phyloP scores from a whole-genome alignment of 2,888 invertebrate genomes.

The Eupithecia inturbata region DNA sequence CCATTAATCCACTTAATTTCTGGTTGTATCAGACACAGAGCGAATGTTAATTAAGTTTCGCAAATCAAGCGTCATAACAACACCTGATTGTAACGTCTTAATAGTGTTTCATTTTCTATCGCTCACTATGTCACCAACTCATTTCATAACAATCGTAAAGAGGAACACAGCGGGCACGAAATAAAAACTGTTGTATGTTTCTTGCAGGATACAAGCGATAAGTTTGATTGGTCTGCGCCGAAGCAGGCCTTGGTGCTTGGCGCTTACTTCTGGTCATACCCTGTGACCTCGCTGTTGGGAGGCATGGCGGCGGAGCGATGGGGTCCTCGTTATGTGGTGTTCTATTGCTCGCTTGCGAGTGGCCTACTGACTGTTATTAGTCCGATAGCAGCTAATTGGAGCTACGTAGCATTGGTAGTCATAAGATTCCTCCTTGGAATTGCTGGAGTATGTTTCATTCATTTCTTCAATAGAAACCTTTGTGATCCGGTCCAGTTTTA shows the following conservation, averaged over 20 bases:
- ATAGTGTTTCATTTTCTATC: not conserved
- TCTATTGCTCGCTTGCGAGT: constrained; percentile 77
- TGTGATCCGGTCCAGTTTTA: not conserved
- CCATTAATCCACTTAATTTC: not conserved
- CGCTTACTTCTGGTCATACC: constrained; percentile 88
- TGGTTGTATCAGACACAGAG: not conserved
- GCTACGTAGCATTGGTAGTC: constrained; percentile 82
- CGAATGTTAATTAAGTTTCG: not conserved
- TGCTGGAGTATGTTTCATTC: constrained; percentile 81
- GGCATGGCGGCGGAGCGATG: constrained; percentile 87
- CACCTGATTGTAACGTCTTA: not conserved
- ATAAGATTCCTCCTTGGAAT: constrained; percentile 85
- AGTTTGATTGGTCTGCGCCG: constrained; percentile 83
- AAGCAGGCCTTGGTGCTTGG: constrained; percentile 87
- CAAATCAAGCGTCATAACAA: not conserved
- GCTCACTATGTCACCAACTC: not conserved
- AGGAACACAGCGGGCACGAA: not conserved
- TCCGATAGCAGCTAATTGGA: constrained; percentile 84
- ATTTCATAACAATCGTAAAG: not conserved
- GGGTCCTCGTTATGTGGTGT: constrained; percentile 85
- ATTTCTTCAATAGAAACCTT: not conserved
- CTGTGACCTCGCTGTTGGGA: constrained; percentile 86
- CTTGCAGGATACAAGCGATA: constrained; percentile 49
- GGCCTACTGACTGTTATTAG: constrained; percentile 84
- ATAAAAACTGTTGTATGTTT: not conserved